These are phyloP conservation scores for Ernsta delagoae DNA, from an alignment of 2,888 invertebrate species.

Conservation along the genomic window DNA sequence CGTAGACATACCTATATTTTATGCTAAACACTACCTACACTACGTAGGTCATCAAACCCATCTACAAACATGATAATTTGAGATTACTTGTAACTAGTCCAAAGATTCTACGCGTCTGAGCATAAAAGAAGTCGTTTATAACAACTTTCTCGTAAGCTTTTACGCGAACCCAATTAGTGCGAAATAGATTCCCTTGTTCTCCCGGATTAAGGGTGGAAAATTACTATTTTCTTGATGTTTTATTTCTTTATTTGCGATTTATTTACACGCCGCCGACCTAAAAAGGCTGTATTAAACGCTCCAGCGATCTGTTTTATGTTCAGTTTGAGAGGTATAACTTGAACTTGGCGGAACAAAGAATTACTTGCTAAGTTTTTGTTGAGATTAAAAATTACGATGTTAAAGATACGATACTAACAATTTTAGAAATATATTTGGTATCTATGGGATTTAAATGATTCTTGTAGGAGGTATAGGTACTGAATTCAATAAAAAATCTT, in stretches of 20 bases:
- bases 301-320: conserved; percentile 2
- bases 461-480: too few species aligned
- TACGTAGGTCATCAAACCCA: too few species aligned
- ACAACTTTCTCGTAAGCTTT: conserved; percentile 48
- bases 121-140: conserved; percentile 43
- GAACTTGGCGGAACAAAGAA: not conserved
- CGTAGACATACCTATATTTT: too few species aligned
- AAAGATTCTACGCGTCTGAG: conserved; percentile 24
- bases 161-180: conserved; percentile 51
- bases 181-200: conserved; percentile 46
- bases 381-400: too few species aligned
- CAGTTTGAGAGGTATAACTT: too few species aligned
- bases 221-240: conserved; percentile 45
- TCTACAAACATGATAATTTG: too few species aligned
- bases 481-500: too few species aligned
- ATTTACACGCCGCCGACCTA: conserved; percentile 15
- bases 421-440: not conserved
- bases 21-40: too few species aligned
- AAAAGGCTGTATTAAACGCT: conserved; percentile 16
- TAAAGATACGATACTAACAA: not conserved
- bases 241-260: conserved; percentile 41
- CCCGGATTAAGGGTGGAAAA: conserved; percentile 48
- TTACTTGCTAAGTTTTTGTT: not conserved
- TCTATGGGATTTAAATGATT: too few species aligned
- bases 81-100: conserved; percentile 22